These are phyloP conservation scores for Protobothrops mucrosquamatus DNA, from an alignment of 2,113 vertebrate species.

Conservation along the genomic window DNA sequence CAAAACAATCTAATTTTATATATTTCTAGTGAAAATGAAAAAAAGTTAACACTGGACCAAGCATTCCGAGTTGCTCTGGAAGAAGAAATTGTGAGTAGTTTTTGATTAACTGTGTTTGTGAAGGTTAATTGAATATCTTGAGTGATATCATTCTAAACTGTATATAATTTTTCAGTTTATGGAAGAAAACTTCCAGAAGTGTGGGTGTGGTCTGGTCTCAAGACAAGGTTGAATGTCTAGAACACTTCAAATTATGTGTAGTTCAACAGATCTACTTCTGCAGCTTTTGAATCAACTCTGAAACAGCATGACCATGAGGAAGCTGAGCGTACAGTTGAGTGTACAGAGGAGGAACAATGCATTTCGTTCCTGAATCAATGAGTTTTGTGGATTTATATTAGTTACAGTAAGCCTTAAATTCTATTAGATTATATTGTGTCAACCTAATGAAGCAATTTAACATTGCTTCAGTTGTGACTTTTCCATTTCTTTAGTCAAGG, in stretches of 20 bases:
- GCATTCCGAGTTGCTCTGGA: conserved; percentile 89
- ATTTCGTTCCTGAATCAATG: background rate
- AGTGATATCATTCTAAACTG: background rate
- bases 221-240: background rate
- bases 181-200: background rate
- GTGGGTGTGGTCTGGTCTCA: background rate
- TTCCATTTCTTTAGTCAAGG: background rate
- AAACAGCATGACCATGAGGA: background rate
- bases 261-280: background rate
- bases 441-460: background rate
- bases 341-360: background rate
- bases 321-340: background rate
- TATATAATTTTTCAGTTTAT: background rate
- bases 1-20: conserved; percentile 35
- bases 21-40: conserved; percentile 89
- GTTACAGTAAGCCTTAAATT: background rate
- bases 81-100: conserved; percentile 89
- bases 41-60: conserved; percentile 94
- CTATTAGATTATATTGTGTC: background rate
- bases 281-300: background rate
- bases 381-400: background rate
- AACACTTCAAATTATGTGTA: background rate
- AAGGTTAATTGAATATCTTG: background rate
- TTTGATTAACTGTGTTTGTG: background rate
- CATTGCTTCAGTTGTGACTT: background rate